Evolutionary conservation across 2,888 invertebrate species (phyloP), one percentile per base, ranked within the genome.

Genomic region (Unio delphinus): DNA sequence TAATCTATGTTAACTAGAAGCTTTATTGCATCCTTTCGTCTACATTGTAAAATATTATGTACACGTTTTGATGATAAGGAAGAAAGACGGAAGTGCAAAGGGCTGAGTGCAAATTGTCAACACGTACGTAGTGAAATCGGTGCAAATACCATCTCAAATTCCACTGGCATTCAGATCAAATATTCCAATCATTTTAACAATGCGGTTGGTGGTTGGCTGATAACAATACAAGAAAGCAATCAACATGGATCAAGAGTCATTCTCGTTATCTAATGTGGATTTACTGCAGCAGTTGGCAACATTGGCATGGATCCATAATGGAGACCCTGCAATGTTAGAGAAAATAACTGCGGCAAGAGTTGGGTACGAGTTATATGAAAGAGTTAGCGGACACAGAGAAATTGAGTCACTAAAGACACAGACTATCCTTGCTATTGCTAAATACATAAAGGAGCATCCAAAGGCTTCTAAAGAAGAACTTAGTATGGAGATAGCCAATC

Each of bases 391-490:
- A 1, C 78, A 85, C 68, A 75, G 80, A 67, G 85, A 86, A 58
- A 58, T 86, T 7, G 86, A 87, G 57, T 81, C 82, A 17, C 74
- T 87, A 61, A 80, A 84, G 56, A 79, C 74, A 64, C 79, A 83
- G 69, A 83, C 86, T 1, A 86, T 84, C 60, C 56, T 80, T 26
- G 75, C 75, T 8, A 87, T 87, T 58, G 78, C 80, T 17, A 81
- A 85, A 68, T 86, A 81, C 74, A 78, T 87, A 6, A 83, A 86
- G 68, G 83, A 83, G 34, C 73, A 87, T 65, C 87, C 87, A n/a
- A 84, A 81, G 26, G 86, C 85, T 55, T 78, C 82, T 55, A 82
- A 82, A 67, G 83, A 85, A 67, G 83, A 86, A 57, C 65, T 85
- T 26, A 70, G 74, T 28, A 81, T 80, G 60, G 85, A 82, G 68